A percentile compares a stretch with the other conserved stretches of the same genome.
These are phyloP conservation scores for Polyploca ridens DNA, from an alignment of 2,888 invertebrate species.

Conservation along the genomic window DNA sequence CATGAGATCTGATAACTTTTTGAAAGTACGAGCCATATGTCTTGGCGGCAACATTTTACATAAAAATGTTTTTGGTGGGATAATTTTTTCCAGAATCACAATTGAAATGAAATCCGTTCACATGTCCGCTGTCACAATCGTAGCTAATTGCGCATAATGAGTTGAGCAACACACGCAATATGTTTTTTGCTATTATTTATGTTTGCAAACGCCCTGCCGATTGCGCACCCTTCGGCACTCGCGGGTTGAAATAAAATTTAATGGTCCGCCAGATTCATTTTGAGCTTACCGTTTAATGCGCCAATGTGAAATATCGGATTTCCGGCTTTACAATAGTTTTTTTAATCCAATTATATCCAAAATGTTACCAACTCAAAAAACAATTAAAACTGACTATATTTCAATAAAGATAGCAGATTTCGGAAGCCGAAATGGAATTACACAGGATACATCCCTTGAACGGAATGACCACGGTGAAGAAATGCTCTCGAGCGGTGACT, in stretches of 20 bases:
- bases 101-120: constrained; percentile 73
- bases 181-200: constrained; percentile 82
- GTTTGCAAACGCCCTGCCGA: constrained; percentile 67
- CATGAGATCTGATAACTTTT: too few relatives aligned
- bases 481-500: too few relatives aligned
- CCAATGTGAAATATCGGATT: constrained; percentile 76
- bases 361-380: too few relatives aligned
- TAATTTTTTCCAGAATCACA: constrained; percentile 31
- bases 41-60: too few relatives aligned
- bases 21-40: too few relatives aligned
- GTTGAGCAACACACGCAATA: constrained; percentile 77
- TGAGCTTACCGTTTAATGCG: constrained; percentile 55
- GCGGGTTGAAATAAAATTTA: constrained; percentile 81
- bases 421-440: too few relatives aligned
- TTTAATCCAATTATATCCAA: too few relatives aligned
- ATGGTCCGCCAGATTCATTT: constrained; percentile 71
- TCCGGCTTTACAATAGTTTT: constrained; percentile 53
- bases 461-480: too few relatives aligned
- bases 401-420: too few relatives aligned
- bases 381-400: too few relatives aligned
- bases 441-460: too few relatives aligned
- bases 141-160: constrained; percentile 84
- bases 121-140: constrained; percentile 80
- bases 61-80: too few relatives aligned
- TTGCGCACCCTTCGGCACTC: constrained; percentile 65